These are phyloP conservation scores for Pungitius pungitius DNA, from an alignment of 2,113 vertebrate genomes.

Conservation along the genomic window DNA sequence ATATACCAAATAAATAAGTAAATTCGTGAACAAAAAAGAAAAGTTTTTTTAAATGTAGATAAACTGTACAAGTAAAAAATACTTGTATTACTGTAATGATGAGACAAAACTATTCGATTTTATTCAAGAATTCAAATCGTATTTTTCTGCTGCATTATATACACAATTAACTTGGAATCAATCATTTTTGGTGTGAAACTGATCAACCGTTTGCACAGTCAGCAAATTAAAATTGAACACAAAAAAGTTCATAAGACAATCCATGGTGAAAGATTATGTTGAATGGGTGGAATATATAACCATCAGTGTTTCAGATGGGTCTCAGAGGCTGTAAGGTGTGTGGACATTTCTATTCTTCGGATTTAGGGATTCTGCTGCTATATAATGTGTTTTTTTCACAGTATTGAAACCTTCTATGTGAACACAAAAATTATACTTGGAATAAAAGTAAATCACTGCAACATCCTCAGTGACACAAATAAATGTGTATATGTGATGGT, in stretches of 20 bases:
- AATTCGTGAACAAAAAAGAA: background rate
- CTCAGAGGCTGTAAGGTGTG: background rate
- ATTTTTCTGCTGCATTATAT: background rate
- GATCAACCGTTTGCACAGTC: background rate
- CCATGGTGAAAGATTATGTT: background rate
- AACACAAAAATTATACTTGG: background rate
- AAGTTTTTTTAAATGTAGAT: too few relatives aligned
- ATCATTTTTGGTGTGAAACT: background rate
- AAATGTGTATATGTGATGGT: slow-evolving; percentile 3
- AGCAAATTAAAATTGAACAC: background rate
- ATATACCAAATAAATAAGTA: background rate
- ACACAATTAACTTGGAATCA: background rate
- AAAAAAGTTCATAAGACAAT: background rate
- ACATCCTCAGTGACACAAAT: background rate
- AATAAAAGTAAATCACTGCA: background rate
- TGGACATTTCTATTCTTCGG: background rate
- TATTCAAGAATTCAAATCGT: background rate
- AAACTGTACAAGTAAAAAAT: too few relatives aligned
- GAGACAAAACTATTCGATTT: background rate
- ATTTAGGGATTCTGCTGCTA: background rate
- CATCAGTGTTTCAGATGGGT: background rate
- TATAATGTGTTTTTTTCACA: background rate
- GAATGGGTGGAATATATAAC: background rate
- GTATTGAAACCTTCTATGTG: too few relatives aligned
- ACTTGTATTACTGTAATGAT: background rate